Conservation (phyloP, 1,140 invertebrate species). For the Gerris buenoi region DNA sequence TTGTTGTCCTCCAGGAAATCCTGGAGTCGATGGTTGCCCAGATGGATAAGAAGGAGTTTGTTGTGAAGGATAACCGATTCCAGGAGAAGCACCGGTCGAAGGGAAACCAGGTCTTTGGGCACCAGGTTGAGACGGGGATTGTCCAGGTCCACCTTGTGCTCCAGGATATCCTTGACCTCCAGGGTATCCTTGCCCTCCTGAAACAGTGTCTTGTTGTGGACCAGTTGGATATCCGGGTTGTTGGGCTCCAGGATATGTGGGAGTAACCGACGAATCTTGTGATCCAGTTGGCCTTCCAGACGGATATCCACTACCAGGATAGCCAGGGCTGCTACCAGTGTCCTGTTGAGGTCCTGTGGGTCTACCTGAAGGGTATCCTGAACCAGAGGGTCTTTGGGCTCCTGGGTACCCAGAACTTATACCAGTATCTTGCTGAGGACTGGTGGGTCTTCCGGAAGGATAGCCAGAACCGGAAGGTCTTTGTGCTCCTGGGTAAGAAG, state of each 20-base stretch:
- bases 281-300: slow-evolving; percentile 18
- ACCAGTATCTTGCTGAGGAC: slow-evolving; percentile 17
- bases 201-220: slow-evolving; percentile 20
- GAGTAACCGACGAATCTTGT: slow-evolving; percentile 6
- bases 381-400: slow-evolving; percentile 14
- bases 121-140: slow-evolving; percentile 14
- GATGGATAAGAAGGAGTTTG: not conserved
- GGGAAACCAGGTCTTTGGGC: slow-evolving; percentile 16
- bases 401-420: slow-evolving; percentile 17
- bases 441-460: slow-evolving; percentile 17
- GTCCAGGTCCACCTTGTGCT: slow-evolving; percentile 18
- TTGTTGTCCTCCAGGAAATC: slow-evolving; percentile 6
- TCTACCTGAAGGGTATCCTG: slow-evolving; percentile 18
- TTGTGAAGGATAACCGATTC: slow-evolving; percentile 3
- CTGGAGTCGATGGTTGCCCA: slow-evolving; percentile 5
- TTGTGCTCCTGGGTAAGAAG: slow-evolving; percentile 11
- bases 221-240: slow-evolving; percentile 15
- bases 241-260: not conserved
- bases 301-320: slow-evolving; percentile 16
- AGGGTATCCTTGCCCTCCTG: slow-evolving; percentile 17
- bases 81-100: not conserved
- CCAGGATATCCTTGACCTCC: slow-evolving; percentile 19
- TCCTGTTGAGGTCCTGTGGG: slow-evolving; percentile 12
- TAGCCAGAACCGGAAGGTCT: slow-evolving; percentile 17
- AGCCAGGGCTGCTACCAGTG: slow-evolving; percentile 16